Evolutionary conservation across 2,888 invertebrate species (phyloP), one percentile per base, ranked within the genome.

Genomic region (Heliconius cydno): DNA sequence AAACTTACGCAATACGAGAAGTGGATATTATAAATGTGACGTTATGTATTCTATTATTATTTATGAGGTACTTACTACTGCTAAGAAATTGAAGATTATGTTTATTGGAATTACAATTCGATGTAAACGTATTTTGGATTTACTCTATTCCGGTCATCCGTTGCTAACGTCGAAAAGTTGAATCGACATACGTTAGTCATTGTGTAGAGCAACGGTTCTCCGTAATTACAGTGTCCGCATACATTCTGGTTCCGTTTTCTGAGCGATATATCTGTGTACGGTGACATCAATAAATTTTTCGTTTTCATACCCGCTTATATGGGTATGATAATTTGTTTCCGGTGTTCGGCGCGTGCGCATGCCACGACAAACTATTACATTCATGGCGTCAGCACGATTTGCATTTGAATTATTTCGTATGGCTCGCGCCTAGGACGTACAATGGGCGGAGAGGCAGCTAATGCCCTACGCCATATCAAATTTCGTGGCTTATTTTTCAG

Each of bases 321-420:
- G 95, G 95, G 88, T 93, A 95, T 94, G 95, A 94, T 94, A 95
- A 95, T 95, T 94, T 94, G 92, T 95, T 94, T 94, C 95, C 95
- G 95, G 94, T 92, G 90, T 90, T 86, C 91, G 92, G 90, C 94
- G 94, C 94, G 95, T 94, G 94, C 94, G 94, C 95, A 89, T 85
- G 89, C 87, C 94, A 92, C 94, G 93, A 94, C 93, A 91, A 91
- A 92, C 94, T 92, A 92, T 94, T 93, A 94, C 94, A 93, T 93
- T 95, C 94, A 94, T 93, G 89, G 92, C 92, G 91, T 91, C 91
- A 89, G 92, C 94, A 94, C 95, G 94, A 95, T 95, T 95, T 95
- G 95, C 94, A 95, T 95, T 94, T 94, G 94, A 95, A 94, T 92
- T 92, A 94, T 94, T 94, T 93, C 88, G 91, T 92, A 89, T 88